Evolutionary conservation across 2,113 vertebrate genomes (phyloP).

Genomic region (Chionomys nivalis): DNA sequence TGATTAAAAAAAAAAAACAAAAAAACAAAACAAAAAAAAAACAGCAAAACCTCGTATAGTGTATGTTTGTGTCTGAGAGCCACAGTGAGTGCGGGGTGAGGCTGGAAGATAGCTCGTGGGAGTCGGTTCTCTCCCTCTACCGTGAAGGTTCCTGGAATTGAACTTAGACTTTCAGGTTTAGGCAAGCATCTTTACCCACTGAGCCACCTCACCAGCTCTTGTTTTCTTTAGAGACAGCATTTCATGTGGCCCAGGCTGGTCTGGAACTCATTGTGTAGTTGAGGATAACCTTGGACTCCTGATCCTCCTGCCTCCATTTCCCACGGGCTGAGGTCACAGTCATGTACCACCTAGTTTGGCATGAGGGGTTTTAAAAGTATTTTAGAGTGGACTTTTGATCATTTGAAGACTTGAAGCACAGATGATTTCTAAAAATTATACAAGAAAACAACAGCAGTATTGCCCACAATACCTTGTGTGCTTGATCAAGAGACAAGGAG

Average conservation of each 20-base stretch:
- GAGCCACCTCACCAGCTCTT: background rate
- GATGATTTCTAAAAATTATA: conserved; percentile 38
- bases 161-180: background rate
- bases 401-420: conserved; percentile 40
- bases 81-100: background rate
- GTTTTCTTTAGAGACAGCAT: background rate
- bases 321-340: background rate
- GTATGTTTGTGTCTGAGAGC: background rate
- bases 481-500: background rate
- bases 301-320: background rate
- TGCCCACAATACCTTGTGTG: background rate
- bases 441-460: background rate
- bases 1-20: background rate
- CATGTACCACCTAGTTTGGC: background rate
- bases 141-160: background rate
- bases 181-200: background rate
- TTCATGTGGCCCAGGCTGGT: background rate
- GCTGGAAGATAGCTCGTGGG: background rate
- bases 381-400: conserved; percentile 18
- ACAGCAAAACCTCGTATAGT: background rate
- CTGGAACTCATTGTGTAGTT: background rate
- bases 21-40: no score
- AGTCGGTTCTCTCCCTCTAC: background rate
- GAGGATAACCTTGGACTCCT: background rate
- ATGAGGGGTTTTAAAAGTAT: background rate